Conservation (phyloP, 2,888 invertebrate species). For the Rhagophthalmus giganteus region DNA sequence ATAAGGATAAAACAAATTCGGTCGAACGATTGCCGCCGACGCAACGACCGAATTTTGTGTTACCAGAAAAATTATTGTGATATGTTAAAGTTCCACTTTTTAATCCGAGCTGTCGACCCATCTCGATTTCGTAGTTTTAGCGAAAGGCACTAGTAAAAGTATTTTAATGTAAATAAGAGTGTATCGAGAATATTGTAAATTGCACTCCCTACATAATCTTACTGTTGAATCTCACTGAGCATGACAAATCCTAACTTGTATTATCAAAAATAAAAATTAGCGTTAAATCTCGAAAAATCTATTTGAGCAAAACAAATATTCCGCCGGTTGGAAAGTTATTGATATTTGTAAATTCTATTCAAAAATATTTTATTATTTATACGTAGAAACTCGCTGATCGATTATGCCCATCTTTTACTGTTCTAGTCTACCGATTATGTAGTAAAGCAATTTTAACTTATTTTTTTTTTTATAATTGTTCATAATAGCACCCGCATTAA, state of each 20-base stretch:
- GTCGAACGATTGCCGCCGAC: slow-evolving; percentile 8
- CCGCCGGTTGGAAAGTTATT: background rate
- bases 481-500: background rate
- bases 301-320: too few relatives aligned
- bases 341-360: background rate
- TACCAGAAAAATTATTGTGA: background rate
- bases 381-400: background rate
- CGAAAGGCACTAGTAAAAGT: background rate
- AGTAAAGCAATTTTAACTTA: background rate
- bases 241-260: background rate
- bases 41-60: slow-evolving; percentile 23
- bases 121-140: background rate
- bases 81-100: background rate
- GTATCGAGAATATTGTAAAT: background rate
- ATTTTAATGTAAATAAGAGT: background rate
- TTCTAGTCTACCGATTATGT: background rate
- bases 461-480: background rate
- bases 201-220: background rate
- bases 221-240: background rate
- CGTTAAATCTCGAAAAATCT: too few relatives aligned
- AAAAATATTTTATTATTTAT: background rate
- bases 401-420: background rate
- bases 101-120: background rate
- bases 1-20: slow-evolving; percentile 10
- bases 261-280: too few relatives aligned